These are phyloP conservation scores for Aptenodytes patagonicus DNA, from an alignment of 2,113 vertebrate species.

Conservation along the genomic window DNA sequence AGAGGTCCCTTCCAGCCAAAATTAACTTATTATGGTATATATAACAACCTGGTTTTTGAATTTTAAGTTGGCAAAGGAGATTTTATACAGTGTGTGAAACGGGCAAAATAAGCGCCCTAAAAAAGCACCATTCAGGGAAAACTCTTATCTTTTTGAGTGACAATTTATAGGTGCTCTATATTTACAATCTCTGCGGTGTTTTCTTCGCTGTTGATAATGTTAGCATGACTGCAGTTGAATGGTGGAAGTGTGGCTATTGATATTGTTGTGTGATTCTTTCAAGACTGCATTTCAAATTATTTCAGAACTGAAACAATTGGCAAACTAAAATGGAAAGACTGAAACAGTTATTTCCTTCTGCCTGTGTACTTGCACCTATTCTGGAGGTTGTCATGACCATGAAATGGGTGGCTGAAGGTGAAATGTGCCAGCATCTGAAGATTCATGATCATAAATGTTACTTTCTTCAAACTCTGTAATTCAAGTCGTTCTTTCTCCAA, in stretches of 20 bases:
- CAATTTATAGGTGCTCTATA: neutral
- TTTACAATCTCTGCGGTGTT: neutral
- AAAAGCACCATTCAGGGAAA: neutral
- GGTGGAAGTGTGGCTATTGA: neutral
- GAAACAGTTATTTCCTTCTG: neutral
- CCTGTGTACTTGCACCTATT: neutral
- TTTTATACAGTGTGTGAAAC: neutral
- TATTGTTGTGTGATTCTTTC: neutral
- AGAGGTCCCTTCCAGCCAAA: neutral
- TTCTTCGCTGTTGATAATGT: neutral
- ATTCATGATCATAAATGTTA: neutral
- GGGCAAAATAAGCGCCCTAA: neutral
- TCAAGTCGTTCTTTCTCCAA: neutral
- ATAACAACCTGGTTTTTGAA: neutral
- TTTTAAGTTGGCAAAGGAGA: neutral
- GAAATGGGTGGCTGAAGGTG: neutral
- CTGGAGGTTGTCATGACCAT: neutral
- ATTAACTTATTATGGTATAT: neutral
- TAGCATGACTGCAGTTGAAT: neutral
- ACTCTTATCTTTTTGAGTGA: neutral
- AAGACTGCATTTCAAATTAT: neutral
- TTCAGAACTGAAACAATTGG: neutral
- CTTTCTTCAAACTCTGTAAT: neutral
- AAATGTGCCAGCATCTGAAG: neutral
- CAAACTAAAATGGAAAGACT: neutral